phyloP scores from a whole-genome alignment of 2,888 invertebrate species.

The Andrena trimmerana region DNA sequence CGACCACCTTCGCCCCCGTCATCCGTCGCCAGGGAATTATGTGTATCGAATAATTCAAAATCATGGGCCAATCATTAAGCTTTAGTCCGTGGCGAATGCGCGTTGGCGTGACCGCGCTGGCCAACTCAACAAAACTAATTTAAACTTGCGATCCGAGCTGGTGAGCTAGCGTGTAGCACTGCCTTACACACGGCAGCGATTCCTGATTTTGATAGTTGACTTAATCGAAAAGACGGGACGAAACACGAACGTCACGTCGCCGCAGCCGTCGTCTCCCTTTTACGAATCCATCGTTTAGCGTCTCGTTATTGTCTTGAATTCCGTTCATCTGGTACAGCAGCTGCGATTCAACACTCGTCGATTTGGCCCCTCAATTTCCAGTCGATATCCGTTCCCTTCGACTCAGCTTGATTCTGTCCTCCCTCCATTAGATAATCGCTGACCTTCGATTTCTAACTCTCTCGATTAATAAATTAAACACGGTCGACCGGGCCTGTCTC shows the following conservation, averaged over 20 bases:
- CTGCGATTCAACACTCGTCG: too few species aligned
- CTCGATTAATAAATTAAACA: too few species aligned
- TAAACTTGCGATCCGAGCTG: conserved; percentile 53
- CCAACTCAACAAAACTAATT: conserved; percentile 66
- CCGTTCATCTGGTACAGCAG: too few species aligned
- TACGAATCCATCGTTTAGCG: neutral
- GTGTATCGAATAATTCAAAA: conserved; percentile 65
- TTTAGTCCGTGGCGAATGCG: conserved; percentile 18
- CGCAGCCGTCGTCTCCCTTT: neutral
- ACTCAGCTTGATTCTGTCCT: too few species aligned
- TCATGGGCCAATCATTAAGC: conserved; percentile 50
- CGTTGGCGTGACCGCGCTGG: conserved; percentile 13
- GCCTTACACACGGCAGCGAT: neutral
- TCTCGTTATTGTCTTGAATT: neutral
- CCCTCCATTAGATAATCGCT: too few species aligned
- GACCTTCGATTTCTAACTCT: too few species aligned
- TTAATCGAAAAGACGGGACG: conserved; percentile 54
- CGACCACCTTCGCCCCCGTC: conserved; percentile 6
- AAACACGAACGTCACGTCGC: neutral
- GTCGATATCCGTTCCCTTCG: too few species aligned
- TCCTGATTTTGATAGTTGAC: conserved; percentile 53
- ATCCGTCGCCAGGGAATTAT: conserved; percentile 63
- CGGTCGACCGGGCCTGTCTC: too few species aligned
- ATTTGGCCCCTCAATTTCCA: too few species aligned
- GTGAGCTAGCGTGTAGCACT: neutral